Evolutionary conservation across 2,888 invertebrate genomes (phyloP).

Genomic region (Sceliomorpha sp.): DNA sequence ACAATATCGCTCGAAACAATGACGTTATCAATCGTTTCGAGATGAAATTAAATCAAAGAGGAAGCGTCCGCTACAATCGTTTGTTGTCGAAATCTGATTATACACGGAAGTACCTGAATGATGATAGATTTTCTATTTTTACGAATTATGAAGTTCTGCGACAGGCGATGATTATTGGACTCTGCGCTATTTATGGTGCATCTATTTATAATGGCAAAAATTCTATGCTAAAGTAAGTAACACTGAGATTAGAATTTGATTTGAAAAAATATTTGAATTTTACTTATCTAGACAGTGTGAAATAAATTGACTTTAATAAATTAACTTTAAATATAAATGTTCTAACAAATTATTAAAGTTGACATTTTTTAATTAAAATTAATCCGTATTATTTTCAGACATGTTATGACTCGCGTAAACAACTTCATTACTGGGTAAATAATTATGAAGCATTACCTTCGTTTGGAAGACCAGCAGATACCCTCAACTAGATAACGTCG

Average conservation of each 20-base stretch:
- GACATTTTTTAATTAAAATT: no score
- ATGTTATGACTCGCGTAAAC: no score
- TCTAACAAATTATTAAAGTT: no score
- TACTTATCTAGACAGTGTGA: slow-evolving; percentile 30
- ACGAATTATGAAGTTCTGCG: slow-evolving; percentile 61
- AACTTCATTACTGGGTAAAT: no score
- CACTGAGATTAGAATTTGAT: slow-evolving; percentile 3
- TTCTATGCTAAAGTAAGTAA: slow-evolving; percentile 63
- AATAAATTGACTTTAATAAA: no score
- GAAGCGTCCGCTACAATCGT: no score
- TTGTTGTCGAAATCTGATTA: slow-evolving; percentile 2
- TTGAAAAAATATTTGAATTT: not conserved
- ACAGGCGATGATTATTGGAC: slow-evolving; percentile 63
- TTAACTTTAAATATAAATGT: no score
- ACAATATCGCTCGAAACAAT: no score
- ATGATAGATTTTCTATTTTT: slow-evolving; percentile 5
- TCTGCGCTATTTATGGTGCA: slow-evolving; percentile 69
- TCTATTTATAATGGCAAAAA: slow-evolving; percentile 67
- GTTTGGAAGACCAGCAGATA: no score
- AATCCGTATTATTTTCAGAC: no score
- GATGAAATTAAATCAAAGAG: not conserved
- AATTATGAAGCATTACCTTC: no score
- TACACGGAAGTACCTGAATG: slow-evolving; percentile 39
- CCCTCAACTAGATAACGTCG: no score
- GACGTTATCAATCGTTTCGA: slow-evolving; percentile 11